A percentile compares a stretch with the other conserved stretches of the same genome.
Evolutionary conservation across 2,888 invertebrate species (phyloP).

Genomic region (Tetragonula carbonaria): DNA sequence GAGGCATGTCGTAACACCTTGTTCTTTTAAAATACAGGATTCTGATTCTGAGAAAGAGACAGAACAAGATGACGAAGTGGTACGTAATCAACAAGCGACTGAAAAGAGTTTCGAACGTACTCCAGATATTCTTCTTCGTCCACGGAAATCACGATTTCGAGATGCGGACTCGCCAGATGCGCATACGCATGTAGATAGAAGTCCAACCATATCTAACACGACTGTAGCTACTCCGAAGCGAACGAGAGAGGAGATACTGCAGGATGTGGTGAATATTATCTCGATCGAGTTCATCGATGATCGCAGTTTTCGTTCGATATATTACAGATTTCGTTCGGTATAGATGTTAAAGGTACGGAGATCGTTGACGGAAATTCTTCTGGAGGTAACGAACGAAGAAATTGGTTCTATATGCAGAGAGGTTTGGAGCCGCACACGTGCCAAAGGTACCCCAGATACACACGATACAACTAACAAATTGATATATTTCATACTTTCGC

Average conservation of each 20-base stretch:
- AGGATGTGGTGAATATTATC: constrained; percentile 87
- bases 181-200: constrained; percentile 72
- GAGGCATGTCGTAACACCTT: neutral
- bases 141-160: constrained; percentile 82
- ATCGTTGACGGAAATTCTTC: constrained; percentile 95
- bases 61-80: constrained; percentile 74
- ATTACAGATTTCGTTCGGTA: constrained; percentile 32
- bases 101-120: constrained; percentile 76
- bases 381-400: constrained; percentile 97
- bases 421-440: constrained; percentile 91
- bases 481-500: constrained; percentile 75
- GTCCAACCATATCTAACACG: constrained; percentile 70
- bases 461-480: constrained; percentile 74
- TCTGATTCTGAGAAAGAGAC: constrained; percentile 84
- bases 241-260: constrained; percentile 87
- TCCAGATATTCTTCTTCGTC: constrained; percentile 78
- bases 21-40: constrained; percentile 76
- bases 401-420: constrained; percentile 93
- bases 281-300: neutral
- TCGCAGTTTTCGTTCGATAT: neutral
- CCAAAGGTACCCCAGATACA: constrained; percentile 90
- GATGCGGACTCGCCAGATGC: constrained; percentile 82
- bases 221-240: constrained; percentile 78
- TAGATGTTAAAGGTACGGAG: constrained; percentile 95
- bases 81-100: constrained; percentile 71